Conservation (phyloP, 2,797 vertebrate species). For the Acrossocheilus fasciatus region DNA sequence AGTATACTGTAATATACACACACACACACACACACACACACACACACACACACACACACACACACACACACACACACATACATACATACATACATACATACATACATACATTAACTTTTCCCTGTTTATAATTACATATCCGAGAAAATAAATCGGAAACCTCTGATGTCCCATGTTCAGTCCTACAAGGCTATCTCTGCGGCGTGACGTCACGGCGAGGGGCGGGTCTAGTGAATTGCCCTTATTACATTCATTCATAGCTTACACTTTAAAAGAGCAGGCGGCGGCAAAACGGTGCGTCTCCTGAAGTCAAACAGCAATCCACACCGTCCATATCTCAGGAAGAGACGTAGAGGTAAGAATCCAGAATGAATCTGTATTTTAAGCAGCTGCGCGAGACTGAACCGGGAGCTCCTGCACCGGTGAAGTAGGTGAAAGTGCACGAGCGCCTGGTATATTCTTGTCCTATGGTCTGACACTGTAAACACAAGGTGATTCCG, state of each 20-base stretch:
- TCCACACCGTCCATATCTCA: conserved; percentile 17
- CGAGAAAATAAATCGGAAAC: background rate
- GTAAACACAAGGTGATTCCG: conserved; percentile 4
- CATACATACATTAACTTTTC: background rate
- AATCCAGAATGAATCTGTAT: background rate
- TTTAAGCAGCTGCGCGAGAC: background rate
- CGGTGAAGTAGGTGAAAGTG: conserved; percentile 54
- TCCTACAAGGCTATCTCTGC: background rate
- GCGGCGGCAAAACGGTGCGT: background rate
- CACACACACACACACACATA: too few species aligned
- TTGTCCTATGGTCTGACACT: background rate
- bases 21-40: too few species aligned
- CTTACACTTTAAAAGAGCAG: background rate
- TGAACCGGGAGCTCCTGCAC: background rate
- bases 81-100: background rate
- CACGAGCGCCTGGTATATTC: conserved; percentile 3
- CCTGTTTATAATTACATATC: background rate
- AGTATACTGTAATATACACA: too few species aligned
- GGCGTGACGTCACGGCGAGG: conserved; percentile 6
- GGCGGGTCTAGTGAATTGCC: conserved; percentile 11
- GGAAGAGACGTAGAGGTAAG: conserved; percentile 47
- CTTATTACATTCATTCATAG: conserved; percentile 49
- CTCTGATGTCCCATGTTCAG: background rate
- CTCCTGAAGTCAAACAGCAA: background rate
- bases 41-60: background rate